Conservation (phyloP, 2,888 invertebrate species). For the Imbricaverruca yamaguchii region DNA sequence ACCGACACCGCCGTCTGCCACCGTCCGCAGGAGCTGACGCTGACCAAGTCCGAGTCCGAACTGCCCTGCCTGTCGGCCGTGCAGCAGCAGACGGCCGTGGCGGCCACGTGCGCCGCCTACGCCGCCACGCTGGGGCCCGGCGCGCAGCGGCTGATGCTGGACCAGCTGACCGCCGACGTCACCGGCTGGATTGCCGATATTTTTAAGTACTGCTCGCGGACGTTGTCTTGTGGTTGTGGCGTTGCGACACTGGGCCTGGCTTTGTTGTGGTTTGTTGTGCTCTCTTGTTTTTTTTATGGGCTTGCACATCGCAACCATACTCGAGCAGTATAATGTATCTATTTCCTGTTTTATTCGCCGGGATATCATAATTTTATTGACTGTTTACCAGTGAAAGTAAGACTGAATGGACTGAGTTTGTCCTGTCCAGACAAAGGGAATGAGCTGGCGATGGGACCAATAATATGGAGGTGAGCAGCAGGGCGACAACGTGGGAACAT, state of each 20-base stretch:
- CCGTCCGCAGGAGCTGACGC: neutral
- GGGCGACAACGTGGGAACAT: too few species aligned
- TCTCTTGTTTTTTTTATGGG: neutral
- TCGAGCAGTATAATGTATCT: neutral
- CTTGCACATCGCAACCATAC: neutral
- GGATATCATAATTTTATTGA: neutral
- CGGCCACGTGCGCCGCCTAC: slow-evolving; percentile 82
- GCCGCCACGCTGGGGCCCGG: slow-evolving; percentile 71
- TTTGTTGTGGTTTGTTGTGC: neutral
- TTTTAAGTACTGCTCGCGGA: slow-evolving; percentile 57
- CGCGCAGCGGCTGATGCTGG: slow-evolving; percentile 69
- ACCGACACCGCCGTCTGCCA: neutral
- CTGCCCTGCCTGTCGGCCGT: neutral
- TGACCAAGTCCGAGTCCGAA: neutral
- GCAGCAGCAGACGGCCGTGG: slow-evolving; percentile 44
- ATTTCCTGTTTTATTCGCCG: too few species aligned
- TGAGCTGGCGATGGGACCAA: too few species aligned
- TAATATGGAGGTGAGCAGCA: too few species aligned
- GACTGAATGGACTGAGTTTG: too few species aligned
- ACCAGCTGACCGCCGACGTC: slow-evolving; percentile 73
- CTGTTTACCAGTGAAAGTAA: neutral
- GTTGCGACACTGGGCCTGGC: neutral
- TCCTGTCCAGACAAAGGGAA: too few species aligned
- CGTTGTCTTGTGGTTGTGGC: neutral
- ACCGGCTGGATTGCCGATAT: slow-evolving; percentile 79